Conservation (phyloP, 2,888 invertebrate genomes). For the Eumacrocentrus americanus region DNA sequence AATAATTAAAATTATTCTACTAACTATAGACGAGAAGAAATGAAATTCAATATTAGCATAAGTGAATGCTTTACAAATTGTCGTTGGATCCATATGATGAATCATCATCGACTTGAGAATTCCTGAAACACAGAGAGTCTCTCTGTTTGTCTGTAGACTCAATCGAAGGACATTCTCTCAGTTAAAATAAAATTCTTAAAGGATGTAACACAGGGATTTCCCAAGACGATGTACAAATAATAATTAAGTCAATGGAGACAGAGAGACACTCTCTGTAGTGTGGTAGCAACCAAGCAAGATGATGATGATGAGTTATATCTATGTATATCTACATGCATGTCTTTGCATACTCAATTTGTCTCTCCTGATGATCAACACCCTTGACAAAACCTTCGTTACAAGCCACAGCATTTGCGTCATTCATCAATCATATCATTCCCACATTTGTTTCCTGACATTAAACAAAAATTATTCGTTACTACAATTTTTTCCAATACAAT, state of each 20-base stretch:
- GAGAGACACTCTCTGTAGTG: neutral
- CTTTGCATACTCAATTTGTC: neutral
- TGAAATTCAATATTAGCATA: neutral
- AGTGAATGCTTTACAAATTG: neutral
- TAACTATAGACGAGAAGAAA: neutral
- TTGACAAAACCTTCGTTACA: neutral
- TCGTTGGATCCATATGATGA: neutral
- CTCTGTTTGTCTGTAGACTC: neutral
- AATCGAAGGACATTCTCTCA: neutral
- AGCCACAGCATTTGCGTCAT: neutral
- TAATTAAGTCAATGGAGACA: neutral
- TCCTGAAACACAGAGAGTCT: neutral
- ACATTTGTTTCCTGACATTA: neutral
- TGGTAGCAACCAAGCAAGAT: too few species aligned
- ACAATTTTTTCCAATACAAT: neutral
- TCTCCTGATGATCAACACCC: neutral
- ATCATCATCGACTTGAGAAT: neutral
- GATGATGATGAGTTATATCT: neutral
- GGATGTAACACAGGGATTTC: neutral
- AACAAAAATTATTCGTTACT: neutral
- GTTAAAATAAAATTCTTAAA: neutral
- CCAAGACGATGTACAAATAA: neutral
- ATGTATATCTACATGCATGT: neutral
- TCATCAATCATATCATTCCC: neutral
- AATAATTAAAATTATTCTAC: too few species aligned